Conservation (phyloP, 1,140 invertebrate species). For the Heliconius hermathena region DNA sequence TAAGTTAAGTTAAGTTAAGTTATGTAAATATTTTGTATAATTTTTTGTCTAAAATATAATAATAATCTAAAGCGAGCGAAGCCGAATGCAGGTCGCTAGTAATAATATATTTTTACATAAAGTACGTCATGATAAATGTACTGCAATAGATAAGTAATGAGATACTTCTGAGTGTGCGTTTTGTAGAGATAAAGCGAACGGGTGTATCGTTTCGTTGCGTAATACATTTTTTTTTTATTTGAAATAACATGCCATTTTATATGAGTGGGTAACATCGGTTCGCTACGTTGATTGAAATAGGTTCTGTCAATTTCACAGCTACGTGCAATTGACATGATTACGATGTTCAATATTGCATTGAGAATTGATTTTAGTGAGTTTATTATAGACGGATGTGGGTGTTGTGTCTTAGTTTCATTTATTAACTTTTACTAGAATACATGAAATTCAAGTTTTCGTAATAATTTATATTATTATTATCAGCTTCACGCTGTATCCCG, state of each 20-base stretch:
- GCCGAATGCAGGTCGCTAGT: too few relatives aligned
- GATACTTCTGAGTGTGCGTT: slow-evolving; percentile 3
- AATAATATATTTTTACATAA: not conserved
- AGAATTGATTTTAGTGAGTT: not conserved
- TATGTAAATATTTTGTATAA: too few relatives aligned
- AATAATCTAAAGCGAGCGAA: too few relatives aligned
- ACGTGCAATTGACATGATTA: slow-evolving; percentile 30
- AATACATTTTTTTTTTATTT: slow-evolving; percentile 15
- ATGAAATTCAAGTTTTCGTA: too few relatives aligned
- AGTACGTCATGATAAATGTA: slow-evolving; percentile 1
- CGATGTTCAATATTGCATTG: slow-evolving; percentile 4
- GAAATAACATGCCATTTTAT: slow-evolving; percentile 20
- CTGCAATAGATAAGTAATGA: slow-evolving; percentile 12
- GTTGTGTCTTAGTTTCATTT: not conserved
- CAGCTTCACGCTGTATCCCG: too few relatives aligned
- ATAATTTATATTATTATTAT: too few relatives aligned
- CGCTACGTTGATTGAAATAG: slow-evolving; percentile 22
- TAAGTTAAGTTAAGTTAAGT: too few relatives aligned
- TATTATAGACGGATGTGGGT: not conserved
- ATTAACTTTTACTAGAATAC: too few relatives aligned
- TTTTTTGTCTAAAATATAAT: too few relatives aligned
- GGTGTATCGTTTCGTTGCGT: slow-evolving; percentile 10
- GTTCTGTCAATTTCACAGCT: slow-evolving; percentile 26
- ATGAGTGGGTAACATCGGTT: slow-evolving; percentile 24
- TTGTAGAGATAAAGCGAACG: slow-evolving; percentile 4